A percentile compares a stretch with the other conserved stretches of the same genome.
Evolutionary conservation across 2,113 vertebrate species (phyloP).

Genomic region (Bettongia penicillata): DNA sequence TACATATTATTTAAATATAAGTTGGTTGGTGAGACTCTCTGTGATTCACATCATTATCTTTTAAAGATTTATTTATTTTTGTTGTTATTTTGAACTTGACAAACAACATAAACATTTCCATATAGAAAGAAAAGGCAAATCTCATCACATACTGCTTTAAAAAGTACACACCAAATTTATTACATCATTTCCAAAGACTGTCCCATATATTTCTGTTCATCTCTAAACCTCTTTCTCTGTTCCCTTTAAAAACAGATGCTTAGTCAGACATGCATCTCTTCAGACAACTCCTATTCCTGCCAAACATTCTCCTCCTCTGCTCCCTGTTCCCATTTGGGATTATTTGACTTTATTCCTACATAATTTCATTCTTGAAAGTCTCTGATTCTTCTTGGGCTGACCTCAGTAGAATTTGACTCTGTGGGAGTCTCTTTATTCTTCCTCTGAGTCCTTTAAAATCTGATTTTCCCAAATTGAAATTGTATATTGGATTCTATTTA

Average conservation of each 20-base stretch:
- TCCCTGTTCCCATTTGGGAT: background rate
- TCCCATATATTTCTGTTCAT: too few species aligned
- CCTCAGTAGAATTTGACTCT: background rate
- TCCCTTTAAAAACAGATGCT: background rate
- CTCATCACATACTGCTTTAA: background rate
- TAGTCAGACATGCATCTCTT: background rate
- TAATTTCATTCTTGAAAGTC: background rate
- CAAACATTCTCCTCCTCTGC: too few species aligned
- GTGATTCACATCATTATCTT: too few species aligned
- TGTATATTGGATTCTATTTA: too few species aligned
- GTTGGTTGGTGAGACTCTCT: background rate
- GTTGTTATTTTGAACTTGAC: background rate
- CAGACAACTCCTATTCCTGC: too few species aligned
- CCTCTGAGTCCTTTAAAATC: too few species aligned
- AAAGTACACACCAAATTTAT: background rate
- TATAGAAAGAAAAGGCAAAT: background rate
- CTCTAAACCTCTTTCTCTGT: background rate
- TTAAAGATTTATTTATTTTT: too few species aligned
- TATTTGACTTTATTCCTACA: background rate
- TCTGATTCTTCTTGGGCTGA: background rate
- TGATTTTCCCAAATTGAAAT: too few species aligned
- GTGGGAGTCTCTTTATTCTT: too few species aligned
- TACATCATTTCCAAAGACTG: background rate
- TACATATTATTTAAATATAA: background rate
- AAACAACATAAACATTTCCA: too few species aligned